Evolutionary conservation across 2,113 vertebrate species (phyloP), one percentile per base, ranked within the genome.

Genomic region (Labrus mixtus): DNA sequence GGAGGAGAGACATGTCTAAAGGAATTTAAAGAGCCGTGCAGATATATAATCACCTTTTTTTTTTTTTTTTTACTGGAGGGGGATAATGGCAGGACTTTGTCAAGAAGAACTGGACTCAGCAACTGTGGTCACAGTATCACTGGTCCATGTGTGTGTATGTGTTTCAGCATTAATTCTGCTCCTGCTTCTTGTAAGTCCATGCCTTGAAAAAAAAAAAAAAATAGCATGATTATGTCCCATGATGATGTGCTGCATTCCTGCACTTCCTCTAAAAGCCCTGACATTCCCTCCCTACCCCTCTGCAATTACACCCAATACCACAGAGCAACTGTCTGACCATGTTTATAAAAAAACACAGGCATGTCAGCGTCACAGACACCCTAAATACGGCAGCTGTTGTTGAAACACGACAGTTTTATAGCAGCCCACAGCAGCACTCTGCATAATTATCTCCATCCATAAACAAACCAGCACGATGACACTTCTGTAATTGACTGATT

Each of bases 261-360:
- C 78, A 82, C 75, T 90, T 91, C 85, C 82, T 83, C 61, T 81
- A 5, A 80, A 88, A 76, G 64, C 67, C 51, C 79, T 83, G 58
- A 79, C 81, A 75, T 84, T 87, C 75, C 77, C 78, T 74, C 55
- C 68, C 74, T 39, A 10, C 66, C 74, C 68, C 1, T 54, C 72
- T 83, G 82, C 85, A 90, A 84, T 87, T 81, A 83, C 85, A 76
- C 65, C 59, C 86, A 61, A 48, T 62, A 56, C 85, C 86, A 22
- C 84, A 77, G 76, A 83, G 68, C 78, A 87, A 87, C 87, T 68
- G 87, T 83, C 82, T 87, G 82, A 73, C 88, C 83, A 62, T 68
- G 37, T 51, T 51, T 68, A 77, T 57, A 25, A 56, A 78, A 45
- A 36, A 62, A 74, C 79, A 69, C 67, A 64, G 66, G 50, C 50